phyloP scores from a whole-genome alignment of 2,888 invertebrate genomes.

The Sphaerophoria taeniata region DNA sequence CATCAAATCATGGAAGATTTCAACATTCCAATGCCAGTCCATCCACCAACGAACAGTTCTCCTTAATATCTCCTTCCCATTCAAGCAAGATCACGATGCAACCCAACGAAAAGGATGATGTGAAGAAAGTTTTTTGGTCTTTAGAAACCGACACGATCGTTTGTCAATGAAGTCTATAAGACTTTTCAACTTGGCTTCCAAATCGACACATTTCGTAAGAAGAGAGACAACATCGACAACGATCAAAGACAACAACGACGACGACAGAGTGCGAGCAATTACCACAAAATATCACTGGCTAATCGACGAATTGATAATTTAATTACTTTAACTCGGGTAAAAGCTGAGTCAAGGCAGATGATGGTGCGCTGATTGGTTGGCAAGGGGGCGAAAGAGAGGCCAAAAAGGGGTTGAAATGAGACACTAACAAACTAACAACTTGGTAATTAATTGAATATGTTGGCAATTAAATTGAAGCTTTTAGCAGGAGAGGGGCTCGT shows the following conservation, averaged over 20 bases:
- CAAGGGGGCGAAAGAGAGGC: conserved; percentile 15
- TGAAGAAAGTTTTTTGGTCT: conserved; percentile 8
- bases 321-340: conserved; percentile 56
- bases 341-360: conserved; percentile 59
- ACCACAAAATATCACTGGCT: conserved; percentile 73
- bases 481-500: conserved; percentile 46
- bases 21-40: conserved; percentile 4
- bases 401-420: neutral
- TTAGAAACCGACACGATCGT: neutral
- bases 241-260: conserved; percentile 48
- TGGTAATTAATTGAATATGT: conserved; percentile 74
- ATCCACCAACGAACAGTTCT: neutral
- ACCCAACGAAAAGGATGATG: conserved; percentile 9
- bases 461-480: conserved; percentile 71
- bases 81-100: no score
- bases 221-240: conserved; percentile 30
- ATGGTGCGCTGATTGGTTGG: conserved; percentile 26
- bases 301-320: conserved; percentile 72
- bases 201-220: conserved; percentile 29
- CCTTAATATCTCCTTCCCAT: no score
- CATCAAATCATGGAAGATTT: conserved; percentile 34
- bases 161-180: conserved; percentile 8
- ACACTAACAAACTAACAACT: conserved; percentile 68
- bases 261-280: conserved; percentile 72
- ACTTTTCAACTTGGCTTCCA: conserved; percentile 20